Evolutionary conservation across 2,113 vertebrate genomes (phyloP), one percentile per base, ranked within the genome.

Genomic region (Oenanthe melanoleuca): DNA sequence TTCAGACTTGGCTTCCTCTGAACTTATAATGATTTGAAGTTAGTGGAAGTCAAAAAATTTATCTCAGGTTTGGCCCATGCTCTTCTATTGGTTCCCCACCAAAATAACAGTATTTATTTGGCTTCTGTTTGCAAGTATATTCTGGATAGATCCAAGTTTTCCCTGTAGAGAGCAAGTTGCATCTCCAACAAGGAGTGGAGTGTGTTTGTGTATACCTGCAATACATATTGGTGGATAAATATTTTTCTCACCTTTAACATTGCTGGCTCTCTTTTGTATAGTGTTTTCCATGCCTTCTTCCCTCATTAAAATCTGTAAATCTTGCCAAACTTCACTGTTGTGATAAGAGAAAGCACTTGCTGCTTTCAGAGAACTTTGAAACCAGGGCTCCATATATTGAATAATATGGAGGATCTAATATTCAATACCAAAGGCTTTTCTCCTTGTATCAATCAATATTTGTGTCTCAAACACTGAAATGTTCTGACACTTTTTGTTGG

Each of bases 331-430:
- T 55, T 75, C 13, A 40, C 10, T 47, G 23, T 24, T 8, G 1
- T 11, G 33, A 26, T 5, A 44, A 24, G 28, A 38, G 60, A 67
- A 75, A 64, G 34, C 15, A 29, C 28, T 69, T 75, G 14, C 10
- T 57, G 8, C 21, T 66, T 85, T 79, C 44, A 44, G 34, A 60
- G 26, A 15, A 8, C 19, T 63, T 77, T 38, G 33, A 66, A 85
- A 42, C 14, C 8, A 8, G 11, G 42, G 11, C 1, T 3, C 4
- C 3, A 2, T 21, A 14, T 15, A 42, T 2, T 2, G 2, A 56
- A 33, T 47, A 57, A 26, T 14, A 6, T 7, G 7, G 18, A 40
- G 23, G 28, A 23, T 57, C n/a, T 65, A 31, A 40, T 57, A 57
- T 31, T 73, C 17, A 26, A 0, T 24, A 49, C 6, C 1, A 2